Conservation (phyloP, 92 coral and sea anemone species). For the Epizoanthus scotinus region DNA sequence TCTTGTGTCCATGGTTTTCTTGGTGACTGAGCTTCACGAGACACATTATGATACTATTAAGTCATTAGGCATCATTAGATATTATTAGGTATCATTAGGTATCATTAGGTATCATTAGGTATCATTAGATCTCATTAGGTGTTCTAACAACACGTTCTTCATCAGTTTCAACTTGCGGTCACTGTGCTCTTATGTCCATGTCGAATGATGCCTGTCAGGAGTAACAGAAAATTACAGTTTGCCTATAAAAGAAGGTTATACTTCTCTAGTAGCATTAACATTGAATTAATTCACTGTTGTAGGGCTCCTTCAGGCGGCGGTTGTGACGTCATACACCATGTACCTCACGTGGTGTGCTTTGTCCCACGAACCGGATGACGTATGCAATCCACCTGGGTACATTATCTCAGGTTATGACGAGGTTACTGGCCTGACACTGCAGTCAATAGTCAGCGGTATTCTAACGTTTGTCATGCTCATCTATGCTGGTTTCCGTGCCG, state of each 20-base stretch:
- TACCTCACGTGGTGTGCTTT: slow-evolving; percentile 83
- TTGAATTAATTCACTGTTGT: neutral
- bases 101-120: neutral
- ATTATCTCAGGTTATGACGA: slow-evolving; percentile 64
- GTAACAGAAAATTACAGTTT: neutral
- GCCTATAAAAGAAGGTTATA: no score
- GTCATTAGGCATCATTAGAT: neutral
- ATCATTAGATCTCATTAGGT: slow-evolving; percentile 23
- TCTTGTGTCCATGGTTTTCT: slow-evolving; percentile 70
- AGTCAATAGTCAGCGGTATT: slow-evolving; percentile 65
- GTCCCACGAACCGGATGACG: slow-evolving; percentile 74
- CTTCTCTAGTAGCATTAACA: neutral
- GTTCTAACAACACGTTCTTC: slow-evolving; percentile 67
- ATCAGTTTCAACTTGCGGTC: slow-evolving; percentile 70
- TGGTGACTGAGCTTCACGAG: no score
- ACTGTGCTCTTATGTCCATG: slow-evolving; percentile 56
- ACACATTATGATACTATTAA: slow-evolving; percentile 75
- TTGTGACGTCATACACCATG: slow-evolving; percentile 74
- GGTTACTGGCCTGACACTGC: slow-evolving; percentile 62
- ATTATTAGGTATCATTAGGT: neutral
- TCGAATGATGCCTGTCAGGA: neutral
- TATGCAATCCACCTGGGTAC: slow-evolving; percentile 63
- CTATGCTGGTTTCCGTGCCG: slow-evolving; percentile 68
- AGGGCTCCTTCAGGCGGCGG: slow-evolving; percentile 77
- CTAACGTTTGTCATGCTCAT: slow-evolving; percentile 62